These are phyloP conservation scores for Rhincodon typus DNA, from an alignment of 2,797 vertebrate species.

Conservation along the genomic window DNA sequence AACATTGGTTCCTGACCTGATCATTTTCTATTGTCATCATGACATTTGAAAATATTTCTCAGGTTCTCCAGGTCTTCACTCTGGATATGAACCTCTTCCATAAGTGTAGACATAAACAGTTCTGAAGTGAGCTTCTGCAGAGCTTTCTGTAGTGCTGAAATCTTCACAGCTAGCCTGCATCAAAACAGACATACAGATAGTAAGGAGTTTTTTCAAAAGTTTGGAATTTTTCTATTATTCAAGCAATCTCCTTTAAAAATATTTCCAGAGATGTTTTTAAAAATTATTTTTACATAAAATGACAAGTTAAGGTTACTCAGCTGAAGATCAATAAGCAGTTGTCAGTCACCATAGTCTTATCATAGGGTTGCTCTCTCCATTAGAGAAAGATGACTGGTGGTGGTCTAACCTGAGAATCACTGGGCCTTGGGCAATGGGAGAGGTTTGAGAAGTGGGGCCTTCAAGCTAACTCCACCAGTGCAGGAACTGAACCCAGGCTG, in stretches of 20 bases:
- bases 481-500: too few relatives aligned
- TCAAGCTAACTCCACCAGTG: too few relatives aligned
- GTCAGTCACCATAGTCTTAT: constrained; percentile 45
- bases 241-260: constrained; percentile 49
- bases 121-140: constrained; percentile 48
- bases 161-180: constrained; percentile 54
- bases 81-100: constrained; percentile 60
- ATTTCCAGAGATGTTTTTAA: constrained; percentile 54
- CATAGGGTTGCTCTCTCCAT: too few relatives aligned
- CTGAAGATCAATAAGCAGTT: constrained; percentile 54
- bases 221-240: not conserved
- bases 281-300: constrained; percentile 58
- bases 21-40: constrained; percentile 37
- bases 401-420: too few relatives aligned
- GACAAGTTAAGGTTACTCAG: constrained; percentile 54
- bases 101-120: constrained; percentile 58
- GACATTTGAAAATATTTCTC: constrained; percentile 54
- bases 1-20: constrained; percentile 26
- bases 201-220: not conserved
- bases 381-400: too few relatives aligned
- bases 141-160: constrained; percentile 42
- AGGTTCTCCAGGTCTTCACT: constrained; percentile 61
- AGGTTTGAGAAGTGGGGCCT: too few relatives aligned
- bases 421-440: too few relatives aligned
- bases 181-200: constrained; percentile 15